phyloP scores from a whole-genome alignment of 2,888 invertebrate species.

The Tribolium freemani region DNA sequence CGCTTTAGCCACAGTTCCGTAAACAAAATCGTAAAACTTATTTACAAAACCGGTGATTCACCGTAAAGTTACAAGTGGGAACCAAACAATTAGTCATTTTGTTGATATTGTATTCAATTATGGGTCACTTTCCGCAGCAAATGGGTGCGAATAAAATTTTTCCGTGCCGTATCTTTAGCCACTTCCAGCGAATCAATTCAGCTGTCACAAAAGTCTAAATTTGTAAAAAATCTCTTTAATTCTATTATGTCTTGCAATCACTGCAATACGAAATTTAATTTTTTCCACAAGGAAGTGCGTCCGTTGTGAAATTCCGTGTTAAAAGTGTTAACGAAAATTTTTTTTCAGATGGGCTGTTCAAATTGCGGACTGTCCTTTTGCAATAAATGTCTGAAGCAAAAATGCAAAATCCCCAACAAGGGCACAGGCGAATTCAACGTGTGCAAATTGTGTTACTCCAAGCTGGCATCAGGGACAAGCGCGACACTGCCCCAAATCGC shows the following conservation, averaged over 20 bases:
- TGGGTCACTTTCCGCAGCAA: too few species aligned
- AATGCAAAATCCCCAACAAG: constrained; percentile 75
- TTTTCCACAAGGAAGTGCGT: constrained; percentile 81
- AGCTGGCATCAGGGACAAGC: constrained; percentile 57
- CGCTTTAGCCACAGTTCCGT: too few species aligned
- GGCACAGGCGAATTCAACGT: constrained; percentile 77
- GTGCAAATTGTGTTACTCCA: constrained; percentile 72
- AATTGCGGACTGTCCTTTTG: constrained; percentile 89
- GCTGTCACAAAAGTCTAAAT: constrained; percentile 12
- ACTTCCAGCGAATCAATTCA: constrained; percentile 16
- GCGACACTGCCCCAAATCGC: constrained; percentile 52
- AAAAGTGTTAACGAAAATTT: constrained; percentile 9
- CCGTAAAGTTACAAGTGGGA: too few species aligned
- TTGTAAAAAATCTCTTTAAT: constrained; percentile 2
- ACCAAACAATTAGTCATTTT: too few species aligned
- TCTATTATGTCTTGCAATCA: constrained; percentile 79
- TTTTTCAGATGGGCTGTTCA: constrained; percentile 83
- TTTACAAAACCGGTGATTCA: too few species aligned
- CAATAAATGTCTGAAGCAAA: constrained; percentile 83
- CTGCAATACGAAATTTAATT: constrained; percentile 78
- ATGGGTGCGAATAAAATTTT: background rate
- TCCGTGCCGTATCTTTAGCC: background rate
- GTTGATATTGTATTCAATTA: too few species aligned
- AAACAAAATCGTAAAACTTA: too few species aligned
- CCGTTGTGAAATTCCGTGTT: background rate